Conservation (phyloP, 2,113 vertebrate genomes). For the Notiomystis cincta region DNA sequence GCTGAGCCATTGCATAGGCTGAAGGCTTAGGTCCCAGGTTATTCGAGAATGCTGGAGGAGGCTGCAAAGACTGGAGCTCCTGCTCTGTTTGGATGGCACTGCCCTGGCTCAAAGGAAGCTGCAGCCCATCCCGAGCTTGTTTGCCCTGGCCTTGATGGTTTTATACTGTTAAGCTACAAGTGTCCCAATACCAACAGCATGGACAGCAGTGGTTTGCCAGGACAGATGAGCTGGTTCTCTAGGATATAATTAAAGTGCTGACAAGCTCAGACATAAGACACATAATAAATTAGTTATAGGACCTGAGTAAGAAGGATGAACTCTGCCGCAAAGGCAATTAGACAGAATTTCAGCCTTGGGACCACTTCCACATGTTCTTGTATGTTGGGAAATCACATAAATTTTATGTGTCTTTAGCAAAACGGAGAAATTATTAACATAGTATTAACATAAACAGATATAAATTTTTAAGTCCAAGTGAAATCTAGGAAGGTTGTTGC, state of each 20-base stretch:
- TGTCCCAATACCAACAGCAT: not conserved
- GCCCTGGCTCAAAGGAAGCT: not conserved
- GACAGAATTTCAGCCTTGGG: not conserved
- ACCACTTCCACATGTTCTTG: not conserved
- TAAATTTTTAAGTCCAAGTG: not conserved
- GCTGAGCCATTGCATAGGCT: not conserved
- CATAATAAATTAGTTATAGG: conserved; percentile 39
- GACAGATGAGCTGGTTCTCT: not conserved
- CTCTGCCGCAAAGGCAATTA: not conserved
- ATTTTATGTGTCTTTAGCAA: conserved; percentile 7
- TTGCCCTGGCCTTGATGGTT: not conserved
- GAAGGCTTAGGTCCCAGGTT: not conserved
- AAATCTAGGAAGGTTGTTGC: not conserved
- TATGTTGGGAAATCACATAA: not conserved
- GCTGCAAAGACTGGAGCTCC: not conserved
- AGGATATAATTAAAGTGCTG: conserved; percentile 28
- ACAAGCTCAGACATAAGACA: not conserved
- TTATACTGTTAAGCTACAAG: not conserved
- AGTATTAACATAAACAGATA: not conserved
- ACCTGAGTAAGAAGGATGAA: conserved; percentile 18
- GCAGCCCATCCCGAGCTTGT: not conserved
- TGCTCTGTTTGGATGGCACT: rapidly evolving
- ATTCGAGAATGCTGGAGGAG: not conserved
- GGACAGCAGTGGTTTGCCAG: not conserved
- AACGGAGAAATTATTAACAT: not conserved